Percentiles rank a stretch among this genome's conserved stretches.
Conservation (phyloP, 2,113 vertebrate genomes). For the Aplodontia rufa region DNA sequence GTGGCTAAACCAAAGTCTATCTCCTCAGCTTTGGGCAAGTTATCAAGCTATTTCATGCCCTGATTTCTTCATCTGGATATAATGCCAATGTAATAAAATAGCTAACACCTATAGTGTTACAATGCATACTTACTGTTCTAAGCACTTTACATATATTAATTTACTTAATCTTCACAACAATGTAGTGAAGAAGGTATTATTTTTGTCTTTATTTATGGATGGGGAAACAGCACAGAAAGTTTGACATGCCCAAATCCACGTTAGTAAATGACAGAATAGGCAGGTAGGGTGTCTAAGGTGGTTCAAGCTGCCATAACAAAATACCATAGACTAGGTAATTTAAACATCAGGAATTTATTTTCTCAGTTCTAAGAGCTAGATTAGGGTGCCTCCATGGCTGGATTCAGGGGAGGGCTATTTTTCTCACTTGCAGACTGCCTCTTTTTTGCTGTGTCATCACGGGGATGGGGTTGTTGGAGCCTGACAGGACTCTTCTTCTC, state of each 20-base stretch:
- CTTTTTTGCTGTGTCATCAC: neutral
- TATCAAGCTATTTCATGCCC: no score
- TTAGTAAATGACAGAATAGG: neutral
- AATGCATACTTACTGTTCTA: neutral
- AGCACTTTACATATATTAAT: neutral
- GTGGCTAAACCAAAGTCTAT: no score
- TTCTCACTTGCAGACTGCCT: neutral
- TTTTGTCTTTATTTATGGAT: conserved; percentile 28
- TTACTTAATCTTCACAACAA: neutral
- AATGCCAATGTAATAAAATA: neutral
- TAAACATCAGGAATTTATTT: neutral
- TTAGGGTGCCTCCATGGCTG: neutral
- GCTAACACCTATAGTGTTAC: neutral
- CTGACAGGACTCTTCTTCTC: neutral
- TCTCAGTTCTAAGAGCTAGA: neutral
- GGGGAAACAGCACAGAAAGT: neutral
- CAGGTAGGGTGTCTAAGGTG: neutral
- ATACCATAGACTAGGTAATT: neutral
- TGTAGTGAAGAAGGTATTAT: neutral
- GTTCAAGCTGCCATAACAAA: no score
- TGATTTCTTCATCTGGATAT: conserved; percentile 35
- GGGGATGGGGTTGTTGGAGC: no score
- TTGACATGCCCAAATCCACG: neutral
- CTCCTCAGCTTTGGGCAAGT: no score
- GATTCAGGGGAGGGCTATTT: neutral